Conservation (phyloP, 2,888 invertebrate genomes). For the Thera obeliscata region DNA sequence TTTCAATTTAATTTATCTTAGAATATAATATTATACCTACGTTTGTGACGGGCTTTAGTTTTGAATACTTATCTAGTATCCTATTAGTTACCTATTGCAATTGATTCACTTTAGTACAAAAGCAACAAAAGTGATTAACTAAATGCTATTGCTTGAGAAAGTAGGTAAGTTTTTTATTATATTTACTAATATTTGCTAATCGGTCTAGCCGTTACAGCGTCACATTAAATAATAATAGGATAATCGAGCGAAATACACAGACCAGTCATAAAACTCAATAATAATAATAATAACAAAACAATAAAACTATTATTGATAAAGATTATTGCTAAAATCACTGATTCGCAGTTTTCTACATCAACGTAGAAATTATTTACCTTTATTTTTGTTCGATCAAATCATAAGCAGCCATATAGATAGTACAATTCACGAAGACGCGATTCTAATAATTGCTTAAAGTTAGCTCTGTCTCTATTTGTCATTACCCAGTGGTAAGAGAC, state of each 20-base stretch:
- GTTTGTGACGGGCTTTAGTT: too few relatives aligned
- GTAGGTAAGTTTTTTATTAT: neutral
- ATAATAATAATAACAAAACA: slow-evolving; percentile 55
- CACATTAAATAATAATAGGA: neutral
- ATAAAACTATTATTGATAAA: slow-evolving; percentile 32
- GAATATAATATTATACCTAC: neutral
- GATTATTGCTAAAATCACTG: slow-evolving; percentile 49
- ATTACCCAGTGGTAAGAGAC: too few relatives aligned
- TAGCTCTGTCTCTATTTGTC: neutral
- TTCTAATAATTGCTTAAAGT: neutral
- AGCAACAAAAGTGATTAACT: slow-evolving; percentile 1
- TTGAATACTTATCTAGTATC: too few relatives aligned
- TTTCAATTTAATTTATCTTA: neutral
- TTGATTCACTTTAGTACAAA: neutral
- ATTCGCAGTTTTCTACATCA: slow-evolving; percentile 49
- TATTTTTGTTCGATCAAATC: slow-evolving; percentile 44
- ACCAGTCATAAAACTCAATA: slow-evolving; percentile 44
- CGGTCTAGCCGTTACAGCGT: too few relatives aligned
- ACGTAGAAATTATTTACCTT: slow-evolving; percentile 9
- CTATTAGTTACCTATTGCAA: neutral
- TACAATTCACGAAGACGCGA: too few relatives aligned
- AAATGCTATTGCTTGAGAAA: slow-evolving; percentile 19
- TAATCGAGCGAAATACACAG: slow-evolving; percentile 57
- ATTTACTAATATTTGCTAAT: too few relatives aligned
- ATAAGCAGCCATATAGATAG: neutral